Evolutionary conservation across 92 coral and sea anemone genomes (phyloP).

Genomic region (Anthopleura xanthogrammica): DNA sequence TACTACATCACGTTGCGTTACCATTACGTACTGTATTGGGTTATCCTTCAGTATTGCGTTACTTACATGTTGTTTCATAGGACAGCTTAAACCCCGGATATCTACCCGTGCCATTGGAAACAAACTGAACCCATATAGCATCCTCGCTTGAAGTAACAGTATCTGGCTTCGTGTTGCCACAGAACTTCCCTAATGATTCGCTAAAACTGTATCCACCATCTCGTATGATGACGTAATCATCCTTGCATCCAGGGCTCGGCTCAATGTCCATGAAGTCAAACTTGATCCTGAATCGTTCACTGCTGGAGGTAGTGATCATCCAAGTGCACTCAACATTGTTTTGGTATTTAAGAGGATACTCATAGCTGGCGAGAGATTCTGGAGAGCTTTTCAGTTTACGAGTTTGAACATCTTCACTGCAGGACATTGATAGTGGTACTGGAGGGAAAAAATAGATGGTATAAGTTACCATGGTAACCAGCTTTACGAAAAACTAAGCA

Average conservation of each 20-base stretch:
- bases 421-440: slow-evolving; percentile 54
- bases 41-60: not conserved
- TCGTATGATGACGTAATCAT: slow-evolving; percentile 59
- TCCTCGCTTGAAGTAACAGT: slow-evolving; percentile 43
- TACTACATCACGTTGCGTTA: not conserved
- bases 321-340: slow-evolving; percentile 54
- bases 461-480: not conserved
- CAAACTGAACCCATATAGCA: slow-evolving; percentile 51
- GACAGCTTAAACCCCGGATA: slow-evolving; percentile 72
- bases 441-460: not conserved
- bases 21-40: not conserved
- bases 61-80: slow-evolving; percentile 50
- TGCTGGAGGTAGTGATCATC: slow-evolving; percentile 43
- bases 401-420: slow-evolving; percentile 9
- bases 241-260: slow-evolving; percentile 48
- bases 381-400: slow-evolving; percentile 21
- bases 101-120: slow-evolving; percentile 46
- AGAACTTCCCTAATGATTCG: slow-evolving; percentile 43
- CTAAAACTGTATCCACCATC: slow-evolving; percentile 35
- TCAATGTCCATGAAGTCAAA: slow-evolving; percentile 59
- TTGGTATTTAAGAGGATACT: slow-evolving; percentile 56
- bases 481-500: too few relatives aligned
- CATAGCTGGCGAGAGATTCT: slow-evolving; percentile 57
- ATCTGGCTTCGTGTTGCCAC: slow-evolving; percentile 49
- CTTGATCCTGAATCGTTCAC: slow-evolving; percentile 44